phyloP scores from a whole-genome alignment of 2,113 vertebrate species.

The Crotalus tigris region DNA sequence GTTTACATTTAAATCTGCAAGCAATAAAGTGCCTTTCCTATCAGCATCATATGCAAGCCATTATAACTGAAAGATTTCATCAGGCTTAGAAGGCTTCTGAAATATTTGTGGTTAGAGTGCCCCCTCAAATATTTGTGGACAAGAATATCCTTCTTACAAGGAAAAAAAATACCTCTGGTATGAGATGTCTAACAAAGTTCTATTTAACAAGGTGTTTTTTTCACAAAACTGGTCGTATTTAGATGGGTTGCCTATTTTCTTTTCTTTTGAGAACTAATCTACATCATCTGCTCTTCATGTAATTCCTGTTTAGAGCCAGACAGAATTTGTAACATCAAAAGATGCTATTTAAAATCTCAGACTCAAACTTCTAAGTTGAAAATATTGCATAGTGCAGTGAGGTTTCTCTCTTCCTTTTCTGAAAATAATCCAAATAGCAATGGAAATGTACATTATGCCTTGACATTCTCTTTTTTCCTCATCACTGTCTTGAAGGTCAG shows the following conservation, averaged over 20 bases:
- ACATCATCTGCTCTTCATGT: not conserved
- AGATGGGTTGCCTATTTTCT: fast-evolving
- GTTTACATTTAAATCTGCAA: slow-evolving; percentile 21
- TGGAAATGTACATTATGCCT: not conserved
- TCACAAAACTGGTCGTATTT: not conserved
- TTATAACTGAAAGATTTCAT: slow-evolving; percentile 45
- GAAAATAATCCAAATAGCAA: not conserved
- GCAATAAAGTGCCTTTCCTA: not conserved
- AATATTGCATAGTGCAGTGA: not conserved
- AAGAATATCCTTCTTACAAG: not conserved
- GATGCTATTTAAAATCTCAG: not conserved
- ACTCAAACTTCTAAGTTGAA: not conserved
- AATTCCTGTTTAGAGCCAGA: fast-evolving
- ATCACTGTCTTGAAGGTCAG: not conserved
- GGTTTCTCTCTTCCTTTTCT: not conserved
- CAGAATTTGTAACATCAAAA: not conserved
- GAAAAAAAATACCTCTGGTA: slow-evolving; percentile 5
- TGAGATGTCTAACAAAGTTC: slow-evolving; percentile 23
- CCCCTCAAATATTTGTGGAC: slow-evolving; percentile 38
- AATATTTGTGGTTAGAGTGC: slow-evolving; percentile 46
- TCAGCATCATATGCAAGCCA: slow-evolving; percentile 48
- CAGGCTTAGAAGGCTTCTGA: slow-evolving; percentile 32
- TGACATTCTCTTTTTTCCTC: not conserved
- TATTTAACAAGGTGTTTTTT: slow-evolving; percentile 23
- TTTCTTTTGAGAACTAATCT: not conserved